Evolutionary conservation across 2,797 vertebrate genomes (phyloP), one percentile per base, ranked within the genome.

Genomic region (Podarcis lilfordi): DNA sequence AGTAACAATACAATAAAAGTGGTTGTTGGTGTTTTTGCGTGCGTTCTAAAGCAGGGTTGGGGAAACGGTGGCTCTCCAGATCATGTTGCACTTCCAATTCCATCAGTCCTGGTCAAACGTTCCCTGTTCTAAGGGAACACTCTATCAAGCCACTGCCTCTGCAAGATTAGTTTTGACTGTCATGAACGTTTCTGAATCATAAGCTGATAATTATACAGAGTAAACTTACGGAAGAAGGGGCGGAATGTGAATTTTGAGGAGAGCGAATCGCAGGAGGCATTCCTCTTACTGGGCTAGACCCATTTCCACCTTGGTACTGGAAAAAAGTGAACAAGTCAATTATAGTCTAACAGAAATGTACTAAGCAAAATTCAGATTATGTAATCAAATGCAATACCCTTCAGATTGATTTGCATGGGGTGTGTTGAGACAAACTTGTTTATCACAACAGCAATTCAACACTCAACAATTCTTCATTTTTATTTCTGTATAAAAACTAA

Each of bases 241-340:
- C 97, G 94, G 98, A 99, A 97, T 98, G 98, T 96, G 99, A 99
- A 94, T 99, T 99, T 93, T 99, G 99, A 92, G 99, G 99, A 87
- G 98, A 99, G 93, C 98, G 98, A 92, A 99, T 98, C 88, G 98
- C 97, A 90, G 98, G 98, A 92, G 98, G 98, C 90, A 98, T 96
- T 35, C 98, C 98, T 97, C 99, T 98, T 92, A 99, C 98, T 82
- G 98, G 98, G 97, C 99, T 99, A 90, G 98, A 98, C 93, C 98
- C 99, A 96, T 99, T 99, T 91, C 98, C 99, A 97, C 98, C 98
- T 96, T 99, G 98, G 96, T 99, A 99, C 99, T 99, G 91, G 10
- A 75, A 88, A 91, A 84, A 92, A 29, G 87, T 0, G 10, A 35
- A 8, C 10, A 74, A 78, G 91, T 80, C 25, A 10, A 89, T 89